A percentile compares a stretch with the other conserved stretches of the same genome.
phyloP scores from a whole-genome alignment of 2,888 invertebrate species.

The Lasioglossum calceatum region DNA sequence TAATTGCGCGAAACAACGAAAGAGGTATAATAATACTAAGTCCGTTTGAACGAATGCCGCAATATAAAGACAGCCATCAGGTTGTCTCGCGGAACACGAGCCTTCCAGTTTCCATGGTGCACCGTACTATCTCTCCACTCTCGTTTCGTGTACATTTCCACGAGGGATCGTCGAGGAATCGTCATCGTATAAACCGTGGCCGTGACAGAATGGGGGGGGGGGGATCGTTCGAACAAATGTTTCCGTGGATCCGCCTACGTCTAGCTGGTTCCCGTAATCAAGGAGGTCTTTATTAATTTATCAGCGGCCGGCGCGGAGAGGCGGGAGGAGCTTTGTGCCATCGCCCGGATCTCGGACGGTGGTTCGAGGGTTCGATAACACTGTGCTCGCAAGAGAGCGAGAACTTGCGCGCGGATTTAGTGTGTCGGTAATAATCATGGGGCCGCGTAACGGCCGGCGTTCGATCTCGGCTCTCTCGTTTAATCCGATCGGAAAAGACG shows the following conservation, averaged over 20 bases:
- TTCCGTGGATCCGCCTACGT: conserved; percentile 25
- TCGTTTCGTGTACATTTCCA: conserved; percentile 18
- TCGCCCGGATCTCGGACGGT: conserved; percentile 5
- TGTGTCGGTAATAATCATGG: conserved; percentile 55
- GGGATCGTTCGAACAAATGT: not conserved
- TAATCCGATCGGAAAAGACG: conserved; percentile 45
- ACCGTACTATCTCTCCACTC: conserved; percentile 18
- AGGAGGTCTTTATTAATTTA: conserved; percentile 59
- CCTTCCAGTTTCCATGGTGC: not conserved
- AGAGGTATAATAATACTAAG: not conserved
- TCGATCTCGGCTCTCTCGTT: conserved; percentile 33
- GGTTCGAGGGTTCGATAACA: not conserved
- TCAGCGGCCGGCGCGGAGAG: conserved; percentile 21
- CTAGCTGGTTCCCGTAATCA: conserved; percentile 43
- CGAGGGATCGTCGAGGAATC: not conserved
- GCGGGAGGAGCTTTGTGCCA: conserved; percentile 13
- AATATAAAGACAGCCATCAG: not conserved
- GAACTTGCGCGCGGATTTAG: conserved; percentile 38
- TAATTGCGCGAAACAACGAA: not conserved
- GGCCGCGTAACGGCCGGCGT: not conserved
- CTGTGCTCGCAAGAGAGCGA: not conserved
- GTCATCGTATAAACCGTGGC: conserved; percentile 11
- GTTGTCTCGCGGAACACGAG: not conserved
- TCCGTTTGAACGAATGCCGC: not conserved
- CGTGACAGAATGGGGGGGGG: not conserved